These are phyloP conservation scores for Ciona savignyi DNA, from an alignment of 23 tunicate genomes.

Conservation along the genomic window DNA sequence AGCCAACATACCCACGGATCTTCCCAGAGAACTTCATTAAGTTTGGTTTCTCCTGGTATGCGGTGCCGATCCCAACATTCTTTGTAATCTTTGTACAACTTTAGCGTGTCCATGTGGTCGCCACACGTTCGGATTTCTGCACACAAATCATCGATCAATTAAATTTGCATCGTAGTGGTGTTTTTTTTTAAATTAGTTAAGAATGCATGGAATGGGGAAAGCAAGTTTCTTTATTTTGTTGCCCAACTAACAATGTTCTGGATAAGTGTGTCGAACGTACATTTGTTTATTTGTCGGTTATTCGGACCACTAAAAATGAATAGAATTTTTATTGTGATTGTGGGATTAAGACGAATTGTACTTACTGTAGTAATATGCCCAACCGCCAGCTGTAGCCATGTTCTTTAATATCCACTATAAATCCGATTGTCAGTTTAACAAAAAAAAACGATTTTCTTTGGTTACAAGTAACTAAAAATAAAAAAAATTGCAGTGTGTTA, in stretches of 20 bases:
- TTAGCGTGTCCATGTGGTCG: slow-evolving; percentile 57
- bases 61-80: slow-evolving; percentile 40
- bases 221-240: too few relatives aligned
- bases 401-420: neutral
- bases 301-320: too few relatives aligned
- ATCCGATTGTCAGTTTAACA: neutral
- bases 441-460: too few relatives aligned
- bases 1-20: slow-evolving; percentile 43
- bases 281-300: too few relatives aligned
- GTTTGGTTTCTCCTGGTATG: slow-evolving; percentile 43
- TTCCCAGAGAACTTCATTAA: slow-evolving; percentile 34
- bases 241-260: too few relatives aligned
- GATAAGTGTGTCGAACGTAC: too few relatives aligned
- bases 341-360: too few relatives aligned
- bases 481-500: too few relatives aligned
- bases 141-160: neutral
- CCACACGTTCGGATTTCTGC: slow-evolving; percentile 11
- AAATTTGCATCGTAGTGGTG: neutral
- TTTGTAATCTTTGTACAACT: slow-evolving; percentile 42
- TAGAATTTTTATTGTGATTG: too few relatives aligned
- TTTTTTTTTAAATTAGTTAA: neutral
- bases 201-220: neutral
- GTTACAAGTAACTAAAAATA: too few relatives aligned
- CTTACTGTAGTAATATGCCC: slow-evolving; percentile 30
- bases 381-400: slow-evolving; percentile 12